These are phyloP conservation scores for Palythoa grandis DNA, from an alignment of 92 coral and sea anemone species.

Conservation along the genomic window DNA sequence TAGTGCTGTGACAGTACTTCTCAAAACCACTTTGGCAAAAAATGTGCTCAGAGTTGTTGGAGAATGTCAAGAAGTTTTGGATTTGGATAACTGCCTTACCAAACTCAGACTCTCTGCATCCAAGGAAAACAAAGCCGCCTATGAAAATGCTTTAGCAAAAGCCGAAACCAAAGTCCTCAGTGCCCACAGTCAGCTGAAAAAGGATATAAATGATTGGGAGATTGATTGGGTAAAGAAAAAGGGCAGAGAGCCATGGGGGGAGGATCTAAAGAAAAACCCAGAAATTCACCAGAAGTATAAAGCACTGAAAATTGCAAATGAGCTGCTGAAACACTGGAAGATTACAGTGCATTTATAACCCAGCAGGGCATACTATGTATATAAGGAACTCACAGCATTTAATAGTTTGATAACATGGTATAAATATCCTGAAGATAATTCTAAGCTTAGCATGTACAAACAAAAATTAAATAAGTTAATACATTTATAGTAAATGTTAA, in stretches of 20 bases:
- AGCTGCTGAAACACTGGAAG: slow-evolving; percentile 34
- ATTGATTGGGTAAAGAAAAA: background rate
- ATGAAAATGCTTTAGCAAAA: slow-evolving; percentile 15
- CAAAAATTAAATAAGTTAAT: background rate
- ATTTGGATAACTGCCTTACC: background rate
- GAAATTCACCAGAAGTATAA: slow-evolving; percentile 8
- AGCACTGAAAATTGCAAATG: slow-evolving; percentile 20
- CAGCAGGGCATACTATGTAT: background rate
- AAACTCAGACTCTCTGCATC: slow-evolving; percentile 30
- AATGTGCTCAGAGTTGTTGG: slow-evolving; percentile 20
- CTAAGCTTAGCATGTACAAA: background rate
- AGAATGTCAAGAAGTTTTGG: slow-evolving; percentile 16
- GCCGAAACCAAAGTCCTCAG: slow-evolving; percentile 27
- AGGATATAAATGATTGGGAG: slow-evolving; percentile 8
- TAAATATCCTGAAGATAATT: background rate
- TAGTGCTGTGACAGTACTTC: background rate
- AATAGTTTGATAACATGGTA: background rate
- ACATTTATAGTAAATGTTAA: background rate
- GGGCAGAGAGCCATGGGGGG: slow-evolving; percentile 32
- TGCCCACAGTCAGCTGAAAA: slow-evolving; percentile 21
- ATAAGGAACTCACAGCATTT: no score
- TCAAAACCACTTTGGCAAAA: slow-evolving; percentile 23
- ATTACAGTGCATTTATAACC: slow-evolving; percentile 8
- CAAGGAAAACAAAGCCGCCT: background rate
- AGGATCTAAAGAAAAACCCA: slow-evolving; percentile 1